These are phyloP conservation scores for Acromyrmex echinatior DNA, from an alignment of 1,140 invertebrate genomes.

Conservation along the genomic window DNA sequence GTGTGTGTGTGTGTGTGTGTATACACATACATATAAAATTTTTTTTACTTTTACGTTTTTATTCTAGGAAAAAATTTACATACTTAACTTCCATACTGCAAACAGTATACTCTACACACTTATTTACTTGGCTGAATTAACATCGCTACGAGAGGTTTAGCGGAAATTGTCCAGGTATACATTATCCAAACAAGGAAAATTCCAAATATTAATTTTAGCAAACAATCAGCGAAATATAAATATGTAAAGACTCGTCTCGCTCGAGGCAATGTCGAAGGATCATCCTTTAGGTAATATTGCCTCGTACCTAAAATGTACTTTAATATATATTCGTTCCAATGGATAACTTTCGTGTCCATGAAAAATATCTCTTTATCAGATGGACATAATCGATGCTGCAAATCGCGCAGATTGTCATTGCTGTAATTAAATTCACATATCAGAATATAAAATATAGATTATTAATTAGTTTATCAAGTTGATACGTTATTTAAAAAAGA, in stretches of 20 bases:
- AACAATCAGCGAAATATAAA: constrained; percentile 79
- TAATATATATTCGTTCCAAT: constrained; percentile 91
- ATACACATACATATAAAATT: no score
- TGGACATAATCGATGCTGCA: constrained; percentile 88
- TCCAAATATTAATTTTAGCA: constrained; percentile 74
- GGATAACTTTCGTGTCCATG: constrained; percentile 87
- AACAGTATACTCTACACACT: not conserved
- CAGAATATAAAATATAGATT: not conserved
- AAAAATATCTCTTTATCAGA: constrained; percentile 88
- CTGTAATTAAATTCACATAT: constrained; percentile 73
- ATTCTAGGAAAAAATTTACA: no score
- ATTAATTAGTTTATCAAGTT: not conserved
- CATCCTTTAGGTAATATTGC: constrained; percentile 92
- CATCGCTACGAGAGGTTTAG: constrained; percentile 15
- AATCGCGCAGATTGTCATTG: constrained; percentile 90
- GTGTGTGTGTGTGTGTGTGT: no score
- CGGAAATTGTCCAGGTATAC: constrained; percentile 76
- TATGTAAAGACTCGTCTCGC: constrained; percentile 87
- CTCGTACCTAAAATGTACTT: constrained; percentile 92
- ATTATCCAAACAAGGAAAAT: constrained; percentile 76
- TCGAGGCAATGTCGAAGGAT: constrained; percentile 91
- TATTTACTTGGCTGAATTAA: constrained; percentile 29
- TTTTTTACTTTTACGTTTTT: no score
- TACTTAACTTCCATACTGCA: not conserved
- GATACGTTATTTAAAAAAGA: not conserved